Evolutionary conservation across 1,140 invertebrate genomes (phyloP).

Genomic region (Scaptomyza pallida): DNA sequence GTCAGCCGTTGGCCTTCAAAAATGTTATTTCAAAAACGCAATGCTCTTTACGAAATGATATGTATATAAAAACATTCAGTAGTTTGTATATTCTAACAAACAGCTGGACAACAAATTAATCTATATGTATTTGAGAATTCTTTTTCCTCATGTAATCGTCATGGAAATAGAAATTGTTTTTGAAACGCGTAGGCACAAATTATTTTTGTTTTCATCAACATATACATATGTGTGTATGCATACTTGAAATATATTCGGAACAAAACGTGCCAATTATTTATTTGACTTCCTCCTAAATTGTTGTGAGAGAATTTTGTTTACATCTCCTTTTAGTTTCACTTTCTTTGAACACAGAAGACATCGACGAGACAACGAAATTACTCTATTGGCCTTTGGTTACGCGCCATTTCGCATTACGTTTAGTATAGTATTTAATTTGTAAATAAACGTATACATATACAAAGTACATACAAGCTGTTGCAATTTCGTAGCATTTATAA

Average conservation of each 20-base stretch:
- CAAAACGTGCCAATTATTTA: conserved; percentile 34
- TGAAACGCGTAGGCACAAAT: conserved; percentile 21
- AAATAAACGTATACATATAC: conserved; percentile 45
- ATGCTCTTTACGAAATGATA: conserved; percentile 53
- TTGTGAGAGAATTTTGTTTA: conserved; percentile 16
- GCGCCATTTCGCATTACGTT: conserved; percentile 54
- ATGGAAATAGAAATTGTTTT: conserved; percentile 30
- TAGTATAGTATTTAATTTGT: conserved; percentile 47
- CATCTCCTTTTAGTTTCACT: background rate
- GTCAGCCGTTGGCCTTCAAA: conserved; percentile 67
- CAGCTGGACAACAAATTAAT: conserved; percentile 4
- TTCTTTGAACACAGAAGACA: background rate
- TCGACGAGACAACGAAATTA: conserved; percentile 1
- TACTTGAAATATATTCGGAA: conserved; percentile 1
- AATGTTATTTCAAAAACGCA: conserved; percentile 34
- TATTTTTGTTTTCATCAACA: conserved; percentile 9
- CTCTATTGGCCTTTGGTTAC: conserved; percentile 37
- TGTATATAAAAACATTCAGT: background rate
- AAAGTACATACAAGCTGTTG: conserved; percentile 37
- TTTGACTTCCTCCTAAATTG: conserved; percentile 9
- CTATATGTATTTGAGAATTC: background rate
- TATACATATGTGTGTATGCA: background rate
- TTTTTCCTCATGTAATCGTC: conserved; percentile 22
- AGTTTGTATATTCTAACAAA: too few relatives aligned
- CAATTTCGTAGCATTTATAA: conserved; percentile 58